Evolutionary conservation across 2,888 invertebrate species (phyloP), one percentile per base, ranked within the genome.

Genomic region (Leptothorax acervorum): DNA sequence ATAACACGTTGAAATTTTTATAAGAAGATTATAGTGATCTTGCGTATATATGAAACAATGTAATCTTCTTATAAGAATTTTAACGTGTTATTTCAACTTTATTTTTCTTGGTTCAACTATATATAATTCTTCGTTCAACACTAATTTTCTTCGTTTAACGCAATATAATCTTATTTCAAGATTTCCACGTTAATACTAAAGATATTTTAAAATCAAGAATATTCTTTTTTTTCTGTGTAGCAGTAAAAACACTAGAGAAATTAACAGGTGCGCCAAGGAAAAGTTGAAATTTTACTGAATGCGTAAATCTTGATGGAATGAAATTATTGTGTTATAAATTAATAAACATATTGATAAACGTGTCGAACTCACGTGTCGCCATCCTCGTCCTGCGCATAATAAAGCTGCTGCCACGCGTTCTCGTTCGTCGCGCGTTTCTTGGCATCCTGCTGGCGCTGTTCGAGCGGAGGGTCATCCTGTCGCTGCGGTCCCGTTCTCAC

Each of bases 351-450:
- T 35, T 39, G 11, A 74, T 39, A 31, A 60, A 57, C 2, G 18
- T 62, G 18, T 45, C n/a, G 2, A 42, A 97, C 98, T 97, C 96
- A 98, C 98, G 98, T 98, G 95, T 98, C 98, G 89, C 98, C 98
- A 91, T 98, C 98, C 87, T 97, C 97, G 94, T 98, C 97, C 92
- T 97, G 98, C 89, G 96, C 96, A 94, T 97, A 98, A 90, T 97
- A 97, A 90, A 96, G 95, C 91, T 96, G 95, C 91, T 96, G 96
- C 96, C 97, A 96, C 74, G 96, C 95, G 87, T 93, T 92, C 57
- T 91, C 88, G 82, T 86, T 79, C 3, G 31, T 70, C 23, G 45
- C 42, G 28, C 15, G 18, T 12, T 39, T 51, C 2, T 62, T n/a
- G 12, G 8, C 68, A 31, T 3, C 6, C 12, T 18, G 48, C n/a